phyloP scores from a whole-genome alignment of 1,140 invertebrate species.

The Saccostrea glomerata region DNA sequence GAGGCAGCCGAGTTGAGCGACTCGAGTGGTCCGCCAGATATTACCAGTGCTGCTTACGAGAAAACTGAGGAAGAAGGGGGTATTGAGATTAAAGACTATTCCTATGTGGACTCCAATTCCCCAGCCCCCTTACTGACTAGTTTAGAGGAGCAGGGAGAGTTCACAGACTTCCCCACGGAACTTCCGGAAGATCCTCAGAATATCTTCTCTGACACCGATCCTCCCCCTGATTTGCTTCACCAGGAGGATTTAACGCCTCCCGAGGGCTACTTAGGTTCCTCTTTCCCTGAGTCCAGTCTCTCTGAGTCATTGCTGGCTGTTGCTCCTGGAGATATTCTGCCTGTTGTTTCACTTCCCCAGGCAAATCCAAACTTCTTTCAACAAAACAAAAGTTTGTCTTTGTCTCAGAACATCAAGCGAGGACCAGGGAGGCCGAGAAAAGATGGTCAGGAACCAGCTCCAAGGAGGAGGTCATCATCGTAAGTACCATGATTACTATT shows the following conservation, averaged over 20 bases:
- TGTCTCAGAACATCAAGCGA: constrained; percentile 49
- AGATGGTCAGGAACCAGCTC: constrained; percentile 60
- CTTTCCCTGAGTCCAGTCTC: constrained; percentile 46
- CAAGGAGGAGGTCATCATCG: constrained; percentile 13
- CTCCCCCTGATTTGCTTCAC: constrained; percentile 38
- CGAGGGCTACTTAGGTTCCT: constrained; percentile 40
- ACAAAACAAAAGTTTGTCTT: background rate
- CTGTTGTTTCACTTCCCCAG: constrained; percentile 51
- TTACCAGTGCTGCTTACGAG: constrained; percentile 50
- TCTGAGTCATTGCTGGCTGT: constrained; percentile 51
- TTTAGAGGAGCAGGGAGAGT: constrained; percentile 41
- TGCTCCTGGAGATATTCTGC: constrained; percentile 57
- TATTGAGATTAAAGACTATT: constrained; percentile 40
- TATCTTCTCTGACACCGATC: constrained; percentile 40
- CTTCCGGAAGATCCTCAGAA: constrained; percentile 42
- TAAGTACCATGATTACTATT: background rate
- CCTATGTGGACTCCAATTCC: constrained; percentile 26
- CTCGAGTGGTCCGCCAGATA: constrained; percentile 52
- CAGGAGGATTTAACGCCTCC: constrained; percentile 37
- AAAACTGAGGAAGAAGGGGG: constrained; percentile 37
- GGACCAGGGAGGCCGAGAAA: constrained; percentile 64
- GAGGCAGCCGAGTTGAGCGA: constrained; percentile 47
- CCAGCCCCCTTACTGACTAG: constrained; percentile 30
- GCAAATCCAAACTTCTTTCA: constrained; percentile 38
- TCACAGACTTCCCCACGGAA: constrained; percentile 43